Evolutionary conservation across 2,113 vertebrate species (phyloP).

Genomic region (Anoplopoma fimbria): DNA sequence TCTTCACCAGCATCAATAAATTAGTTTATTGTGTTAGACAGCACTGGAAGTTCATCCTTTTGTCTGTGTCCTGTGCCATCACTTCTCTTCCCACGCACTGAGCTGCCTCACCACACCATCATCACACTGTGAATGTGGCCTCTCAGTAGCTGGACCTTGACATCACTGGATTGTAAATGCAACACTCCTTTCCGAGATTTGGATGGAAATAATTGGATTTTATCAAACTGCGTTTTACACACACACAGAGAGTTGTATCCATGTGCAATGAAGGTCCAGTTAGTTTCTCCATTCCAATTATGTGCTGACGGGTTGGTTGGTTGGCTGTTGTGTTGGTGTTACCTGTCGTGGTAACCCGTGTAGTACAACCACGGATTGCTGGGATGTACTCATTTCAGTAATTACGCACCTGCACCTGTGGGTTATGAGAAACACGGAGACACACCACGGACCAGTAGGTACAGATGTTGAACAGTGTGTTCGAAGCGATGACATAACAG

Average conservation of each 20-base stretch:
- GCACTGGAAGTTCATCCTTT: constrained; percentile 54
- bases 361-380: background rate
- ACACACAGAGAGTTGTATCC: background rate
- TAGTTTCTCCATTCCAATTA: background rate
- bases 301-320: background rate
- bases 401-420: constrained; percentile 25
- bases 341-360: background rate
- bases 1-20: constrained; percentile 63
- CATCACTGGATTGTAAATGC: constrained; percentile 5
- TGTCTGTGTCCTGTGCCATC: constrained; percentile 23
- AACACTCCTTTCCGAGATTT: constrained; percentile 20
- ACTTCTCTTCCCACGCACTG: constrained; percentile 2
- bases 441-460: constrained; percentile 30
- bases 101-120: constrained; percentile 36
- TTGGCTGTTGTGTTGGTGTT: background rate
- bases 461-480: constrained; percentile 22
- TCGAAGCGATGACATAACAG: constrained; percentile 5
- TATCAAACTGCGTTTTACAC: background rate
- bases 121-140: background rate
- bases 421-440: constrained; percentile 21
- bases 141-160: constrained; percentile 21
- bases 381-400: constrained; percentile 24
- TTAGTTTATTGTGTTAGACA: constrained; percentile 54
- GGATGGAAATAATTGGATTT: constrained; percentile 22
- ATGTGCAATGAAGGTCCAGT: background rate